Conservation (phyloP, 2,888 invertebrate genomes). For the Therioaphis trifolii region DNA sequence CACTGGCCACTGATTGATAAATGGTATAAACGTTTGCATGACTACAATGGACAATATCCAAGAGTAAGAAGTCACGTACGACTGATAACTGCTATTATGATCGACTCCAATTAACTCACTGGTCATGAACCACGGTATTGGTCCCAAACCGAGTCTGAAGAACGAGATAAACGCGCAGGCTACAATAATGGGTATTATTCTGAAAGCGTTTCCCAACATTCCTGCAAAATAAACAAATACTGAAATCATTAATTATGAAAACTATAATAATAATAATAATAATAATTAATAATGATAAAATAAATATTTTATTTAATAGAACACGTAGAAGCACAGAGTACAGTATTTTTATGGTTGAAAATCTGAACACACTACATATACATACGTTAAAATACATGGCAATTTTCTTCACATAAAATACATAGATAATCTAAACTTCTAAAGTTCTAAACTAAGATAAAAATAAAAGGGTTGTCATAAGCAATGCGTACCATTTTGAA, state of each 20-base stretch:
- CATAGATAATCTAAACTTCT: no score
- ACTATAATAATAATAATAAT: no score
- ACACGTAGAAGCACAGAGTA: no score
- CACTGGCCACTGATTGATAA: slow-evolving; percentile 69
- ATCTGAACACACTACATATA: no score
- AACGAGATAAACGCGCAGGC: slow-evolving; percentile 68
- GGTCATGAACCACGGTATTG: slow-evolving; percentile 70
- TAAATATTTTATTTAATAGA: no score
- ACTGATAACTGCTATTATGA: slow-evolving; percentile 68
- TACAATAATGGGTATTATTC: slow-evolving; percentile 64
- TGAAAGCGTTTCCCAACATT: not conserved
- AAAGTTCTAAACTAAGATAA: no score
- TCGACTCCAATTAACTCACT: slow-evolving; percentile 69
- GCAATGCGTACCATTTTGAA: no score
- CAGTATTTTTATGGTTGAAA: no score
- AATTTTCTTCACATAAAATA: no score
- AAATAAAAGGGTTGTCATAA: no score
- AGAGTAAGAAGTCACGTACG: slow-evolving; percentile 69
- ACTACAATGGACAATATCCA: slow-evolving; percentile 68
- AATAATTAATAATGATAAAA: no score
- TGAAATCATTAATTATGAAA: not conserved
- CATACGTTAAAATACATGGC: no score
- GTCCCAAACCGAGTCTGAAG: slow-evolving; percentile 69
- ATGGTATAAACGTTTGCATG: slow-evolving; percentile 72
- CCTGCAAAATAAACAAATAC: not conserved